Percentiles rank a stretch among this genome's conserved stretches.
Evolutionary conservation across 2,113 vertebrate genomes (phyloP).

Genomic region (Tinamus guttatus): DNA sequence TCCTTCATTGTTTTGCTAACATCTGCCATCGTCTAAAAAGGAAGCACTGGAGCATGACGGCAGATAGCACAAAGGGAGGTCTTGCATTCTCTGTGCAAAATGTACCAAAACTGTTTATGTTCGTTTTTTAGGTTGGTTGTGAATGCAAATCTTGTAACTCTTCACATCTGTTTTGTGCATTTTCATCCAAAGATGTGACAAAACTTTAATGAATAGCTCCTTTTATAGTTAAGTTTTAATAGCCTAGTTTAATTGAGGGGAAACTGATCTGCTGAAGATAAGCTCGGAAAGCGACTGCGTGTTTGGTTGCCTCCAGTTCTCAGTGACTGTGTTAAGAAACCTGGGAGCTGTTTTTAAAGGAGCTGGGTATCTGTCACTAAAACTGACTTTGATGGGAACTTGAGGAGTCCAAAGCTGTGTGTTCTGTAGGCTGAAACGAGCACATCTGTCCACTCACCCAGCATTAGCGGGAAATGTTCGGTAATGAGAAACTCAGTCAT

Average conservation of each 20-base stretch:
- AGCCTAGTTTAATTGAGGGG: slow-evolving; percentile 59
- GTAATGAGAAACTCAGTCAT: not conserved
- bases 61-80: slow-evolving; percentile 8
- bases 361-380: not conserved
- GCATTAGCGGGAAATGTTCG: not conserved
- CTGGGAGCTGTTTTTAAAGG: not conserved
- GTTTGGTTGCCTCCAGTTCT: not conserved
- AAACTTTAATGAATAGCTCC: slow-evolving; percentile 51
- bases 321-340: not conserved
- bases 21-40: slow-evolving; percentile 42
- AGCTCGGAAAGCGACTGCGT: not conserved
- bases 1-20: slow-evolving; percentile 40
- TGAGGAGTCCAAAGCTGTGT: not conserved
- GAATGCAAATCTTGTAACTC: slow-evolving; percentile 8
- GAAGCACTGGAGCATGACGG: slow-evolving; percentile 35
- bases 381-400: not conserved
- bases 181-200: slow-evolving; percentile 63
- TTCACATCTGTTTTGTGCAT: slow-evolving; percentile 9
- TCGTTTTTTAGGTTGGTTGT: not conserved
- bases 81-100: slow-evolving; percentile 40
- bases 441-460: accelerated
- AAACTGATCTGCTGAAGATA: slow-evolving; percentile 41
- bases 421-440: not conserved
- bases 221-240: slow-evolving; percentile 46
- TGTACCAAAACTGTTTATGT: slow-evolving; percentile 1